A percentile compares a stretch with the other conserved stretches of the same genome.
phyloP scores from a whole-genome alignment of 2,888 invertebrate genomes.

The Drosophila anceps region DNA sequence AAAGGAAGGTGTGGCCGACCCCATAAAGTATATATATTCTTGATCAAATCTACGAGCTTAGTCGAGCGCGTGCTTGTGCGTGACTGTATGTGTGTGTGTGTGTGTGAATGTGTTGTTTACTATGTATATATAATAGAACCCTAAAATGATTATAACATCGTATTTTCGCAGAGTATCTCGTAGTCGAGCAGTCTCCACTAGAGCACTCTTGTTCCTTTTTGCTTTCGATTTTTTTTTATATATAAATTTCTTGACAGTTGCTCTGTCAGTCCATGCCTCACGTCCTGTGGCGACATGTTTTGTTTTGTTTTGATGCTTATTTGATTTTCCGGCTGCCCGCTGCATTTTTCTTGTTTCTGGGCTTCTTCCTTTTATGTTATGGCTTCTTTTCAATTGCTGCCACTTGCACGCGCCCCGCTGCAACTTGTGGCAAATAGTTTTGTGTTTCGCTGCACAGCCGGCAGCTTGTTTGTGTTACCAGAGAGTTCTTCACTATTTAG shows the following conservation, averaged over 20 bases:
- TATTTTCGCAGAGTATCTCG: too few species aligned
- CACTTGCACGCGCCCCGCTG: slow-evolving; percentile 41
- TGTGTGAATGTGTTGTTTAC: too few species aligned
- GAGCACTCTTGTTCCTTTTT: neutral
- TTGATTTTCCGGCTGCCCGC: slow-evolving; percentile 67
- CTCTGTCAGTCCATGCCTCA: neutral
- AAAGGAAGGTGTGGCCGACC: too few species aligned
- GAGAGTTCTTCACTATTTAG: slow-evolving; percentile 41
- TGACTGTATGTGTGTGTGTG: too few species aligned
- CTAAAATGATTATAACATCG: too few species aligned
- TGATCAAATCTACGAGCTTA: too few species aligned
- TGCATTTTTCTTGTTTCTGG: slow-evolving; percentile 27
- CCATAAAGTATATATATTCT: too few species aligned
- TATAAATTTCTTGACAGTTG: slow-evolving; percentile 9
- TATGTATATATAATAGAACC: too few species aligned
- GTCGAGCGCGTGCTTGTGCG: too few species aligned
- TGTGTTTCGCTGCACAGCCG: slow-evolving; percentile 56
- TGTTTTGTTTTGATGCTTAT: slow-evolving; percentile 73
- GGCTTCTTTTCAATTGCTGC: slow-evolving; percentile 49
- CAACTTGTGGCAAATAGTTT: slow-evolving; percentile 77
- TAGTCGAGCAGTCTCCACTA: too few species aligned
- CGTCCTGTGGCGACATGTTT: slow-evolving; percentile 61
- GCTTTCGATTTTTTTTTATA: neutral
- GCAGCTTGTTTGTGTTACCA: slow-evolving; percentile 68
- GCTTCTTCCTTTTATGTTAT: slow-evolving; percentile 4